phyloP scores from a whole-genome alignment of 2,113 vertebrate genomes.

The Pseudonaja textilis region DNA sequence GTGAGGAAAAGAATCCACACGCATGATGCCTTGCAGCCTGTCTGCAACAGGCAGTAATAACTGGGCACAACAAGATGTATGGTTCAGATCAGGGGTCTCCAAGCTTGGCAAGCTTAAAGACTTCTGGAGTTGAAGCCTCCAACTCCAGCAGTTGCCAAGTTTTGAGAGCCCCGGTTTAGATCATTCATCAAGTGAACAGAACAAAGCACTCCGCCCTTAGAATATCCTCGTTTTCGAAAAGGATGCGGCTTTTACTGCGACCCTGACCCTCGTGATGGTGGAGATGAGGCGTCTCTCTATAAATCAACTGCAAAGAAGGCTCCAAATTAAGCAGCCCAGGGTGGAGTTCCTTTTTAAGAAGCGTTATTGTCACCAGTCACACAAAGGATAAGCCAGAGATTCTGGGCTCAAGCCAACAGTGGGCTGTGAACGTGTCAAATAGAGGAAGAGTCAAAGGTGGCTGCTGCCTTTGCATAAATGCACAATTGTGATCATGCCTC shows the following conservation, averaged over 20 bases:
- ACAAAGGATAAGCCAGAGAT: neutral
- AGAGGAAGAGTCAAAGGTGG: neutral
- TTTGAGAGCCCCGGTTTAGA: conserved; percentile 9
- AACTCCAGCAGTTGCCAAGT: neutral
- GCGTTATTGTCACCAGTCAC: conserved; percentile 2
- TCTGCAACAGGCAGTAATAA: conserved; percentile 56
- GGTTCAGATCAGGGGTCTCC: neutral
- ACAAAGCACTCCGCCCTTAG: conserved; percentile 19
- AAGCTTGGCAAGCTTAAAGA: neutral
- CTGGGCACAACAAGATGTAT: conserved; percentile 65
- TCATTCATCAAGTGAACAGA: conserved; percentile 59
- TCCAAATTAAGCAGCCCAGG: conserved; percentile 17
- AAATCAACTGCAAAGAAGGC: neutral
- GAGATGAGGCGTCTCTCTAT: conserved; percentile 1
- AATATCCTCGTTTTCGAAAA: neutral
- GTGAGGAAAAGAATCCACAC: conserved; percentile 62
- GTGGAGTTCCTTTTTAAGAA: conserved; percentile 5
- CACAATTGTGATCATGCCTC: neutral
- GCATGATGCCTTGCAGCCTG: conserved; percentile 62
- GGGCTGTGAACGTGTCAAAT: neutral
- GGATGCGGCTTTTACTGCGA: neutral
- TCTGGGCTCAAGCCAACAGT: conserved; percentile 11
- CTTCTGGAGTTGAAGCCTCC: neutral
- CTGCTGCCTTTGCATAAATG: neutral
- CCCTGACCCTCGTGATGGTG: neutral